Percentiles rank a stretch among this genome's conserved stretches.
Conservation (phyloP, 2,888 invertebrate species). For the Apamea monoglypha region DNA sequence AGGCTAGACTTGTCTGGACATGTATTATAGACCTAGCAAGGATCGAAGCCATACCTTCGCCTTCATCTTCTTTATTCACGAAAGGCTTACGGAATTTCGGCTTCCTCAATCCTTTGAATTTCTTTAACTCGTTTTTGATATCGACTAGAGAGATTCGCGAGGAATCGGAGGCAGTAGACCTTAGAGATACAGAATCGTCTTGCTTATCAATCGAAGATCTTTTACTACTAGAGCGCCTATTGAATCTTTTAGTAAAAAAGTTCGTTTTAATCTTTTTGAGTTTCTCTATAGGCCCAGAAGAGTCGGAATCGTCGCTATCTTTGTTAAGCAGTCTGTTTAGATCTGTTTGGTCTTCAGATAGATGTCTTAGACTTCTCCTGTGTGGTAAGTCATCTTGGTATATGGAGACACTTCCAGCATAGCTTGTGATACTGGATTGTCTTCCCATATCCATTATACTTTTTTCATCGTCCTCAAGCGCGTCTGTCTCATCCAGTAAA, state of each 20-base stretch:
- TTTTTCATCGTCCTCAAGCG: slow-evolving; percentile 83
- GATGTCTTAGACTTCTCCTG: slow-evolving; percentile 81
- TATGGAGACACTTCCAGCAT: slow-evolving; percentile 80
- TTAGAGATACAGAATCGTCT: slow-evolving; percentile 89
- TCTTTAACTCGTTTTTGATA: slow-evolving; percentile 85
- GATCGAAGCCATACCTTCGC: slow-evolving; percentile 92
- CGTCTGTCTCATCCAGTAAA: slow-evolving; percentile 82
- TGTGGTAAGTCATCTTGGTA: slow-evolving; percentile 84
- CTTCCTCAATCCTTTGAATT: slow-evolving; percentile 84
- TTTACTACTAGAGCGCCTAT: slow-evolving; percentile 83
- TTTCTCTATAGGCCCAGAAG: slow-evolving; percentile 86
- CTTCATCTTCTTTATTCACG: slow-evolving; percentile 84
- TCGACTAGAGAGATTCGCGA: slow-evolving; percentile 86
- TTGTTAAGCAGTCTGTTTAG: slow-evolving; percentile 88
- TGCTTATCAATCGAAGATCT: slow-evolving; percentile 84
- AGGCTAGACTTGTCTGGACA: slow-evolving; percentile 90
- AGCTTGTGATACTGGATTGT: slow-evolving; percentile 79
- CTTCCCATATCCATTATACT: slow-evolving; percentile 74
- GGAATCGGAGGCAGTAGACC: slow-evolving; percentile 88
- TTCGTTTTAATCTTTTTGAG: slow-evolving; percentile 91
- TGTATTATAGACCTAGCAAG: slow-evolving; percentile 92
- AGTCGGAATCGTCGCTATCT: slow-evolving; percentile 86
- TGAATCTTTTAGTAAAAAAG: slow-evolving; percentile 91
- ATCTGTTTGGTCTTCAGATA: slow-evolving; percentile 86
- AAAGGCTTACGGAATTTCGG: slow-evolving; percentile 81